Conservation (phyloP, 2,888 invertebrate species). For the Aleiodes leptofemur region DNA sequence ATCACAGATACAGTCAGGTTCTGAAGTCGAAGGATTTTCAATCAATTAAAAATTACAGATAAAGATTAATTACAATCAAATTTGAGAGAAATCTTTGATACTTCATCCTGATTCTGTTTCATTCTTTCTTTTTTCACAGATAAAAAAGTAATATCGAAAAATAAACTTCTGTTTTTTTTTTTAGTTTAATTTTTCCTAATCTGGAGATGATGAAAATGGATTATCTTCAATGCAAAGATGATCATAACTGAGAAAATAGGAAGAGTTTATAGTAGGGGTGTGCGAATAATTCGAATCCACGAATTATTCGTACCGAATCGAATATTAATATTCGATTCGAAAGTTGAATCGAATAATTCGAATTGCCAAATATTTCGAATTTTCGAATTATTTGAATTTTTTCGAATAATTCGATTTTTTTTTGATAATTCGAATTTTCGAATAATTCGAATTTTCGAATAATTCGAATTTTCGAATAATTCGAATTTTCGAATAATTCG, state of each 20-base stretch:
- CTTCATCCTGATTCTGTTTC: not conserved
- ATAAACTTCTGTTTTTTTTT: not conserved
- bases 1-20: slow-evolving; percentile 31
- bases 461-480: too few species aligned
- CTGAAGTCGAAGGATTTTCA: slow-evolving; percentile 1
- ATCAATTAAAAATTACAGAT: not conserved
- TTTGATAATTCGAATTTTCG: too few species aligned
- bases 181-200: not conserved
- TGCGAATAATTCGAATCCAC: too few species aligned
- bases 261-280: too few species aligned
- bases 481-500: too few species aligned
- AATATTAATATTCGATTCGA: too few species aligned
- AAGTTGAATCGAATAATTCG: too few species aligned
- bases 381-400: too few species aligned
- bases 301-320: too few species aligned
- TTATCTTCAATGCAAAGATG: not conserved
- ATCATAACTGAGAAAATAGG: slow-evolving; percentile 10
- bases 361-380: too few species aligned
- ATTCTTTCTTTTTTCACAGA: too few species aligned
- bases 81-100: slow-evolving; percentile 6
- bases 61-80: slow-evolving; percentile 1
- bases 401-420: too few species aligned
- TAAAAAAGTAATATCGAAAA: slow-evolving; percentile 27
- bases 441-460: not conserved
- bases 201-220: not conserved